phyloP scores from a whole-genome alignment of 2,113 vertebrate genomes.

The Ophiodon elongatus region DNA sequence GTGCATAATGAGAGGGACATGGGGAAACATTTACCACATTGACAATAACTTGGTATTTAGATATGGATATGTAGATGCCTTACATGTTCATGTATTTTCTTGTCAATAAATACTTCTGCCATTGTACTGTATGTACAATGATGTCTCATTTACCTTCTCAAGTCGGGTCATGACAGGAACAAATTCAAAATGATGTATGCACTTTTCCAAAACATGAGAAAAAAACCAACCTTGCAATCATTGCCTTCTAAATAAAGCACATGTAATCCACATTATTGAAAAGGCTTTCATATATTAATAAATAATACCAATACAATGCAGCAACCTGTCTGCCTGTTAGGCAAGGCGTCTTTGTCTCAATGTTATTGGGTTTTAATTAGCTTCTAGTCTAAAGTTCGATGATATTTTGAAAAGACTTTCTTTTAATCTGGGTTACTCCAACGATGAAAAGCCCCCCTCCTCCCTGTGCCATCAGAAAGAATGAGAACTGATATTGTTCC shows the following conservation, averaged over 20 bases:
- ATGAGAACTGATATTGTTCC: conserved; percentile 78
- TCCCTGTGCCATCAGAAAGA: conserved; percentile 59
- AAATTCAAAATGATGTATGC: not conserved
- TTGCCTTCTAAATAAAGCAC: not conserved
- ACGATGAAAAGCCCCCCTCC: conserved; percentile 52
- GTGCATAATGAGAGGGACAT: not conserved
- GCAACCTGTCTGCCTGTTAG: conserved; percentile 3
- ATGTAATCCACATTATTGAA: not conserved
- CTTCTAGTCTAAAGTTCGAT: conserved; percentile 53
- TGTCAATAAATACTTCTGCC: not conserved
- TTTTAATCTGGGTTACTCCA: conserved; percentile 53
- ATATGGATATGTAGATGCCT: not conserved
- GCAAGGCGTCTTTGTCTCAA: conserved; percentile 33
- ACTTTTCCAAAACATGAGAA: not conserved
- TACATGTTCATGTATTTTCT: not conserved
- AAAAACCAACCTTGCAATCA: not conserved
- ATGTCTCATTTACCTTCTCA: not conserved
- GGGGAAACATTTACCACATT: not conserved
- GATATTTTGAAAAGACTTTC: conserved; percentile 59
- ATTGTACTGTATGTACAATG: not conserved
- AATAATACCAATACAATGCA: not conserved
- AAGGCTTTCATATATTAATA: not conserved
- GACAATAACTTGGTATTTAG: not conserved
- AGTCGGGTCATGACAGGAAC: not conserved
- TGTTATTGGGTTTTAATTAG: conserved; percentile 72